phyloP scores from a whole-genome alignment of 1,140 invertebrate species.

The Pygmarrhopalites habei region DNA sequence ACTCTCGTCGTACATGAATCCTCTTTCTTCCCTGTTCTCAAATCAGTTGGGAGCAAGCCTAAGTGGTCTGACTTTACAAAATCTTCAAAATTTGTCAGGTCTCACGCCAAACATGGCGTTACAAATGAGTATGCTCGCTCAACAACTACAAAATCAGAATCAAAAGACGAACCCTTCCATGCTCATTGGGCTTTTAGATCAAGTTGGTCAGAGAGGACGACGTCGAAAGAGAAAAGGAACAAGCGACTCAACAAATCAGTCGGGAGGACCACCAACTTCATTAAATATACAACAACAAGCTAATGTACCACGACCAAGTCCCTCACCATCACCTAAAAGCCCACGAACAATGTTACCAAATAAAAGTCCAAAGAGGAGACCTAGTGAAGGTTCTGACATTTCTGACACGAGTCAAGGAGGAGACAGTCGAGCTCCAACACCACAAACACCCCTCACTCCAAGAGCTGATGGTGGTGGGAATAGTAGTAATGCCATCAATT shows the following conservation, averaged over 20 bases:
- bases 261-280: neutral
- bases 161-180: slow-evolving; percentile 3
- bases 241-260: neutral
- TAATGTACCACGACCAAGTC: slow-evolving; percentile 26
- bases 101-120: slow-evolving; percentile 14
- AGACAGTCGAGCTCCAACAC: slow-evolving; percentile 11
- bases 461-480: neutral
- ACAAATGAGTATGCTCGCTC: slow-evolving; percentile 21
- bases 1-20: slow-evolving; percentile 22
- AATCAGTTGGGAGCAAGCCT: slow-evolving; percentile 1
- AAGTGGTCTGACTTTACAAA: slow-evolving; percentile 16
- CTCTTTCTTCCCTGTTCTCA: slow-evolving; percentile 1
- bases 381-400: slow-evolving; percentile 31
- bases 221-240: slow-evolving; percentile 25
- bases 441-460: slow-evolving; percentile 9
- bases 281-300: neutral
- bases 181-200: slow-evolving; percentile 27
- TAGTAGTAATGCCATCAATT: slow-evolving; percentile 1
- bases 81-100: slow-evolving; percentile 21
- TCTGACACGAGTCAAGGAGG: slow-evolving; percentile 16
- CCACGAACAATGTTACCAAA: slow-evolving; percentile 6
- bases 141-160: slow-evolving; percentile 12
- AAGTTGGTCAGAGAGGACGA: slow-evolving; percentile 19
- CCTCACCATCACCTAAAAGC: slow-evolving; percentile 26
- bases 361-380: slow-evolving; percentile 23